Base-by-base conservation (phyloP, 2,888 invertebrate species). In the Pyrrhosoma nymphula region DNA sequence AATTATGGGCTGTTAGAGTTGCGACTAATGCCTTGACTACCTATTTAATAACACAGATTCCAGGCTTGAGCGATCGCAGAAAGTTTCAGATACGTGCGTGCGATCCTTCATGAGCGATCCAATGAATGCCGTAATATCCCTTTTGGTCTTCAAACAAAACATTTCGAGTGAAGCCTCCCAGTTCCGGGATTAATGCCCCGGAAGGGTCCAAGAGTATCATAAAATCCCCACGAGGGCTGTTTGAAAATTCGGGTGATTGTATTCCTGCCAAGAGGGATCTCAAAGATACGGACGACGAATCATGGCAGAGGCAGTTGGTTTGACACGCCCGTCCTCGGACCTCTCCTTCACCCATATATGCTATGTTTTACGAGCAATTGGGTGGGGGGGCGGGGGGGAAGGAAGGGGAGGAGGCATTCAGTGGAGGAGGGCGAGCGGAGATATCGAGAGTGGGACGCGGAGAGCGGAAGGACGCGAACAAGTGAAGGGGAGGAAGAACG, bases 401-500 rank as follows among this genome's bases (percentile, higher is more conserved):
- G 47, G n/a, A 12, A n/a, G 69, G 26, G 69, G 0, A 4, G 26
- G n/a, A 69, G 26, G 14, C 14, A 82, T 82, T 16, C 8, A 4
- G n/a, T n/a, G 26, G 12, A 12, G 23, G 23, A 26, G 8, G 35
- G 14, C 3, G 26, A n/a, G 35, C 35, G 18, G n/a, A n/a, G n/a
- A n/a, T n/a, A n/a, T n/a, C n/a, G n/a, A n/a, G n/a, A n/a, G n/a
- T n/a, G n/a, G n/a, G n/a, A n/a, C n/a, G n/a, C n/a, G n/a, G n/a
- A n/a, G n/a, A n/a, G 16, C 16, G 35, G 12, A 23, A 69, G 16
- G 30, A 82, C 30, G 82, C 35, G 30, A 82, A 30, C 30, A 35
- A 82, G n/a, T 69, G n/a, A 26, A 69, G n/a, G 69, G 35, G 82
- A 82, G 82, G 82, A 82, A 26, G 69, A n/a, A 69, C 69, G 69